Conservation (phyloP, 2,888 invertebrate species). For the Tachina fera region DNA sequence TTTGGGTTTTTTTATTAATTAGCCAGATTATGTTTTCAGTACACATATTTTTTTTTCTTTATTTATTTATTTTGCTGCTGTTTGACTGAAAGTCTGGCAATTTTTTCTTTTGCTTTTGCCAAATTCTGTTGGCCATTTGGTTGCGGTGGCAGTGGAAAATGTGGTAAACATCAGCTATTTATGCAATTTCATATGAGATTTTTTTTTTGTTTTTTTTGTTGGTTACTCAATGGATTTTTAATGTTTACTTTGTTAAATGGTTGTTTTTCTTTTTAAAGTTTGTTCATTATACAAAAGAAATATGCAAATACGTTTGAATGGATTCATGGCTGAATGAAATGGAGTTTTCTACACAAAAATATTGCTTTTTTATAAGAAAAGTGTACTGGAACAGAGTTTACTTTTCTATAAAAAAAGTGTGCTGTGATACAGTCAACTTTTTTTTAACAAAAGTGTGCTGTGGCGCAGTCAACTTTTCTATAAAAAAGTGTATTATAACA, state of each 20-base stretch:
- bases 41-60: conserved; percentile 1
- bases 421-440: too few species aligned
- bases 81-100: conserved; percentile 28
- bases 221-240: conserved; percentile 3
- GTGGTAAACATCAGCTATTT: conserved; percentile 45
- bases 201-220: neutral
- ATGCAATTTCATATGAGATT: conserved; percentile 52
- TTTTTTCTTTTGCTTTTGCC: conserved; percentile 7
- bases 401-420: too few species aligned
- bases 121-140: conserved; percentile 43
- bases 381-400: too few species aligned
- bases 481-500: too few species aligned
- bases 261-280: neutral
- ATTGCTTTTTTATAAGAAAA: too few species aligned
- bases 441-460: too few species aligned
- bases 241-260: conserved; percentile 20
- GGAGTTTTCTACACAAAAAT: too few species aligned
- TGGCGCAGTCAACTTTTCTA: too few species aligned
- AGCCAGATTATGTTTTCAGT: conserved; percentile 28
- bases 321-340: conserved; percentile 22
- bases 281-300: neutral
- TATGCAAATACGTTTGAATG: conserved; percentile 3
- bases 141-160: conserved; percentile 19
- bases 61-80: conserved; percentile 21
- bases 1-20: conserved; percentile 60